Conservation (phyloP, 2,888 invertebrate species). For the Megalurothrips usitatus region DNA sequence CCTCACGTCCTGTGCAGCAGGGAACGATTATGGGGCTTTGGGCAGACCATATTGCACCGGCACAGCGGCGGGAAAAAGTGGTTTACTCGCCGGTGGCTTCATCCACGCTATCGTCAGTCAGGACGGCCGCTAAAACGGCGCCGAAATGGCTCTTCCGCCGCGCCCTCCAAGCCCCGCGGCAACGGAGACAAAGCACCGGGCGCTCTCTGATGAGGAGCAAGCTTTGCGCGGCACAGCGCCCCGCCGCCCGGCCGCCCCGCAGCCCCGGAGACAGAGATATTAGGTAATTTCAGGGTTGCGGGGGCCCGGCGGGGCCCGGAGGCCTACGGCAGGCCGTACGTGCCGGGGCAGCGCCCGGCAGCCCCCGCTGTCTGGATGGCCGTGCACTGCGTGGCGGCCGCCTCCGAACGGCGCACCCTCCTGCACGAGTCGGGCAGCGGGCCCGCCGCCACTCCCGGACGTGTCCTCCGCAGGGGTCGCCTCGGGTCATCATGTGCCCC, state of each 20-base stretch:
- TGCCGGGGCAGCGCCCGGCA: background rate
- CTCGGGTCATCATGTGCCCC: conserved; percentile 14
- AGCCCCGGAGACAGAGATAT: background rate
- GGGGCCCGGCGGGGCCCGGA: background rate
- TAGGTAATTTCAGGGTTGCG: background rate
- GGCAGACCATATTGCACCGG: background rate
- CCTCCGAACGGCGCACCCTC: background rate
- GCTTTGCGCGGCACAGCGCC: background rate
- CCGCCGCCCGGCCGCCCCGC: background rate
- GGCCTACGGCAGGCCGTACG: background rate
- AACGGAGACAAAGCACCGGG: background rate
- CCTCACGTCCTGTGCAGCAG: too few relatives aligned
- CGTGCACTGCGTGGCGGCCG: too few relatives aligned
- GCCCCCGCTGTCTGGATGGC: too few relatives aligned
- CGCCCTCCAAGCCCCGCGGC: too few relatives aligned
- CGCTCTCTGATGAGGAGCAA: background rate
- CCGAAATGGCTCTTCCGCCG: too few relatives aligned
- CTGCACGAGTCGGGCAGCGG: background rate
- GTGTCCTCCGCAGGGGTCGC: background rate
- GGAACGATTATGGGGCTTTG: too few relatives aligned
- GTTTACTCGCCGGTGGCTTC: too few relatives aligned
- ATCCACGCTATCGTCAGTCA: too few relatives aligned
- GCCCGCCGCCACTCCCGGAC: background rate
- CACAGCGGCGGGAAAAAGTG: background rate
- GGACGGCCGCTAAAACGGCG: too few relatives aligned